Evolutionary conservation across 2,113 vertebrate species (phyloP).

Genomic region (Eretmochelys imbricata): DNA sequence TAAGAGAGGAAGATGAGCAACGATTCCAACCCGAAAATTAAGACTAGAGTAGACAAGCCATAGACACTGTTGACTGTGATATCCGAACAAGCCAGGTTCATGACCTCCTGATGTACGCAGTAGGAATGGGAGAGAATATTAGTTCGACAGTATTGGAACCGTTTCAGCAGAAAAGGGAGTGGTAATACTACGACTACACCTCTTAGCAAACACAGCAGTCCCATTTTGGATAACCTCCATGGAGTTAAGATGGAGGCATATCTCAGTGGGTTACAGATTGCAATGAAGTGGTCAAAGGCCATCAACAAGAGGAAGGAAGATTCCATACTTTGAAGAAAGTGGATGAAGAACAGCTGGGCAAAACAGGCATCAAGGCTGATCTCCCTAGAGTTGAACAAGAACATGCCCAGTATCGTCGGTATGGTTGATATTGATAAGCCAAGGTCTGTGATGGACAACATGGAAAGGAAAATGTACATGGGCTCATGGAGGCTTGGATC

Average conservation of each 20-base stretch:
- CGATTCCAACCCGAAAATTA: neutral
- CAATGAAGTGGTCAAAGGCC: neutral
- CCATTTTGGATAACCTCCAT: neutral
- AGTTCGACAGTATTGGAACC: neutral
- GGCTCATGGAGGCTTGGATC: neutral
- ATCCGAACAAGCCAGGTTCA: constrained; percentile 62
- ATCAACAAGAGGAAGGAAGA: neutral
- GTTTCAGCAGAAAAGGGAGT: neutral
- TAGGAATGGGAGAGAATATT: constrained; percentile 5
- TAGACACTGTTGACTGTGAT: constrained; percentile 63
- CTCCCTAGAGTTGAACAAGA: constrained; percentile 57
- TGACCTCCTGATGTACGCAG: constrained; percentile 63
- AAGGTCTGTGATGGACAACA: neutral
- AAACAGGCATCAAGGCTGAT: constrained; percentile 43
- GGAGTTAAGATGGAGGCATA: neutral
- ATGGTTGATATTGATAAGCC: constrained; percentile 57
- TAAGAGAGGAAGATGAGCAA: neutral
- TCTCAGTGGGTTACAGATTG: neutral
- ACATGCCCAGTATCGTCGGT: constrained; percentile 56
- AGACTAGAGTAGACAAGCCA: neutral
- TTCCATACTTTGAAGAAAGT: neutral
- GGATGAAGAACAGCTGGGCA: neutral
- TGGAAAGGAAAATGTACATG: neutral
- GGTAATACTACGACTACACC: neutral
- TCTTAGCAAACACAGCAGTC: neutral